Evolutionary conservation across 2,113 vertebrate genomes (phyloP).

Genomic region (Plestiodon gilberti): DNA sequence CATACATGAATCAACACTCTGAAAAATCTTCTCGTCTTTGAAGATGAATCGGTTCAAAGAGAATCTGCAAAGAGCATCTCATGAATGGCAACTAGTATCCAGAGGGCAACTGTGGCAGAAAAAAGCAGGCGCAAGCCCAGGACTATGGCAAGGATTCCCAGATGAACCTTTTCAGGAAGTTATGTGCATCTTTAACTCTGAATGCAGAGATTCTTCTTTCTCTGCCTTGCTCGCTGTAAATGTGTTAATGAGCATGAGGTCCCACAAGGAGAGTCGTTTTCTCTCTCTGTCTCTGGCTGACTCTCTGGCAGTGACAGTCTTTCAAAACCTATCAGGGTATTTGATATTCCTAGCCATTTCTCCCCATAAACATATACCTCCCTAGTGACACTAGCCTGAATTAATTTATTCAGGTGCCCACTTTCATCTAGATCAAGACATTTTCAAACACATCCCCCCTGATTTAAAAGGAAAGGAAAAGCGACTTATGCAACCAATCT

Average conservation of each 20-base stretch:
- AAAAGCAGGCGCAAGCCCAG: not conserved
- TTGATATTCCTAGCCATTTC: not conserved
- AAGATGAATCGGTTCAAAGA: constrained; percentile 3
- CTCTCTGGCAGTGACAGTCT: not conserved
- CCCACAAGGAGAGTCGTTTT: not conserved
- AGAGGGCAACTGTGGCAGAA: not conserved
- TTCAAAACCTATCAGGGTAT: not conserved
- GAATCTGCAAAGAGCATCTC: constrained; percentile 28
- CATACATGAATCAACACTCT: constrained; percentile 10
- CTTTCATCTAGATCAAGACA: constrained; percentile 10
- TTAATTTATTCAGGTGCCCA: constrained; percentile 10
- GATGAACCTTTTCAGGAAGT: constrained; percentile 24
- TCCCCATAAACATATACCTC: not conserved
- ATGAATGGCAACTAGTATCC: constrained; percentile 20
- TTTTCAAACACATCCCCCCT: not conserved
- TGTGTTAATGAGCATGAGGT: not conserved
- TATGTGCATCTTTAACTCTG: not conserved
- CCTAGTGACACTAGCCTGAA: not conserved
- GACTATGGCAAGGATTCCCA: not conserved
- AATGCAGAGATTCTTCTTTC: not conserved
- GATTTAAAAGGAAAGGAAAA: not conserved
- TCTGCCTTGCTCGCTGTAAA: constrained; percentile 2
- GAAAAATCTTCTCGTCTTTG: constrained; percentile 9
- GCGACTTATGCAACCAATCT: not conserved
- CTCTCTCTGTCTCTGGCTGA: not conserved